Evolutionary conservation across 2,888 invertebrate genomes (phyloP).

Genomic region (Xestia c-nigrum): DNA sequence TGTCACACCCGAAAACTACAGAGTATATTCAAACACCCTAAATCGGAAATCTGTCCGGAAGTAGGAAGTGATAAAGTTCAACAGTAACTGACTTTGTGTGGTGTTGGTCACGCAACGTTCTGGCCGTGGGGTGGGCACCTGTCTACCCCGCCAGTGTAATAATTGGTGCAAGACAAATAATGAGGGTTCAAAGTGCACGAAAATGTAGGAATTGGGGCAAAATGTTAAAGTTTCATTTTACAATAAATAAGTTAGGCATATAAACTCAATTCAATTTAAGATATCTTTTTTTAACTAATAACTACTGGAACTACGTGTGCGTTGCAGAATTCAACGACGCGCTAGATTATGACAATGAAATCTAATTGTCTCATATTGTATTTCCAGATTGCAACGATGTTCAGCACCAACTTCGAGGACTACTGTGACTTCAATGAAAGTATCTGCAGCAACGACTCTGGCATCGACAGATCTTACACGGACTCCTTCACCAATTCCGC

Average conservation of each 20-base stretch:
- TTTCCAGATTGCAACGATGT: slow-evolving; percentile 79
- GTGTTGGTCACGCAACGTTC: slow-evolving; percentile 82
- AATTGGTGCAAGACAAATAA: slow-evolving; percentile 78
- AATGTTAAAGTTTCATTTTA: neutral
- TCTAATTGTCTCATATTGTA: slow-evolving; percentile 44
- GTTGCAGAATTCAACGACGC: neutral
- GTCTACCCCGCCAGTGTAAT: slow-evolving; percentile 76
- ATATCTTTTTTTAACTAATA: neutral
- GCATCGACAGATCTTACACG: slow-evolving; percentile 92
- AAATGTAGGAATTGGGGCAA: neutral
- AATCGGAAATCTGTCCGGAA: slow-evolving; percentile 84
- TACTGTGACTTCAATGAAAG: slow-evolving; percentile 89
- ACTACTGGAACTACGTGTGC: neutral
- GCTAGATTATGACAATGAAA: neutral
- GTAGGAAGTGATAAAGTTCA: slow-evolving; percentile 89
- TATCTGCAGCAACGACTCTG: slow-evolving; percentile 93
- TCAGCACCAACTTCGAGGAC: slow-evolving; percentile 83
- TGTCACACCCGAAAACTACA: slow-evolving; percentile 5
- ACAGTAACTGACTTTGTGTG: slow-evolving; percentile 82
- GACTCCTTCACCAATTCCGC: slow-evolving; percentile 75
- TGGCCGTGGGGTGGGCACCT: slow-evolving; percentile 73
- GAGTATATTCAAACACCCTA: slow-evolving; percentile 63
- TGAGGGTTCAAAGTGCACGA: slow-evolving; percentile 44
- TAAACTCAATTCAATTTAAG: neutral
- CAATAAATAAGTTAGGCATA: neutral